These are phyloP conservation scores for Tyto alba DNA, from an alignment of 2,113 vertebrate genomes.

Conservation along the genomic window DNA sequence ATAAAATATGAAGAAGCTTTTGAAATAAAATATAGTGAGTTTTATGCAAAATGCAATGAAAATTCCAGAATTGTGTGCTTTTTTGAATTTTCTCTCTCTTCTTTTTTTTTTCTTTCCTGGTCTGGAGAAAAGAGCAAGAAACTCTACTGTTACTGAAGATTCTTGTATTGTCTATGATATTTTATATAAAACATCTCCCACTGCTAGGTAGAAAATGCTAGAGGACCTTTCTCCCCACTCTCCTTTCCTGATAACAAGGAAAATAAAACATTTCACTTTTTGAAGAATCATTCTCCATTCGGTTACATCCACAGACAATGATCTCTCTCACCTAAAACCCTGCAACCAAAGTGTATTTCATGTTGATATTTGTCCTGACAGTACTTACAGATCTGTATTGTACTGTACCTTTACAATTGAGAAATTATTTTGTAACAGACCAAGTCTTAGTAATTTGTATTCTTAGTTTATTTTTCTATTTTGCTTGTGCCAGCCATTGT, in stretches of 20 bases:
- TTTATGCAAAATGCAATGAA: not conserved
- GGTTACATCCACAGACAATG: not conserved
- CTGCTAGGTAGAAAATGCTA: not conserved
- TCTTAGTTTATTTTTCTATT: not conserved
- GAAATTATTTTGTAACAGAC: not conserved
- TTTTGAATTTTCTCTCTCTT: fast-evolving
- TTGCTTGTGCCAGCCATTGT: not conserved
- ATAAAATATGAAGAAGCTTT: not conserved
- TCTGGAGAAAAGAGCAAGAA: not conserved
- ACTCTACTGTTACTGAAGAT: not conserved
- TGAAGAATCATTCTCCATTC: not conserved
- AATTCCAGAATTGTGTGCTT: not conserved
- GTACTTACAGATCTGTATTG: not conserved
- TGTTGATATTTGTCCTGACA: not conserved
- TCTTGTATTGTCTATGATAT: not conserved
- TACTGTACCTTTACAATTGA: not conserved
- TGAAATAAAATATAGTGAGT: not conserved
- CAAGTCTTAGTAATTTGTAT: not conserved
- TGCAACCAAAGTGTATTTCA: not conserved
- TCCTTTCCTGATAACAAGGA: not conserved
- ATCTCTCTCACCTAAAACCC: not conserved
- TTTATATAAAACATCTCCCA: not conserved
- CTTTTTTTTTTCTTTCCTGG: fast-evolving
- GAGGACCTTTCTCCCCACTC: not conserved
- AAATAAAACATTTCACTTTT: not conserved